A percentile compares a stretch with the other conserved stretches of the same genome.
phyloP scores from a whole-genome alignment of 2,113 vertebrate genomes.

The Mohoua ochrocephala region DNA sequence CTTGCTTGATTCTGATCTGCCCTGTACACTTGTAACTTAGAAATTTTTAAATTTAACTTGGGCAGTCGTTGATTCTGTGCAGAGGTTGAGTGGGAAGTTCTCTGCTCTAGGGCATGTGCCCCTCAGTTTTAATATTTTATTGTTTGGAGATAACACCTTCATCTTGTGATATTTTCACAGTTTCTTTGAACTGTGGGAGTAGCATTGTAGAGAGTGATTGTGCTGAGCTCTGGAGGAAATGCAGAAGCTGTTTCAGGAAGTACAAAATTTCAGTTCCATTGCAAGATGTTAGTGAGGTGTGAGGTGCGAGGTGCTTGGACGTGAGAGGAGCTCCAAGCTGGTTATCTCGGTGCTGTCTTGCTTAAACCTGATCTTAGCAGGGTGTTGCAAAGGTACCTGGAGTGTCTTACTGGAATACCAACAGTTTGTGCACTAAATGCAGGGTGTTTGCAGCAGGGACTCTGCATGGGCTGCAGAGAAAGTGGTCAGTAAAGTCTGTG shows the following conservation, averaged over 20 bases:
- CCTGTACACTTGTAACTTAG: neutral
- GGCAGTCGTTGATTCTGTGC: neutral
- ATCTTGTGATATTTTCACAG: neutral
- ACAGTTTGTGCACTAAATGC: neutral
- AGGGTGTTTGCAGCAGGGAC: neutral
- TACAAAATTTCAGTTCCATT: neutral
- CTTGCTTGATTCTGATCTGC: neutral
- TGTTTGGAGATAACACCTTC: neutral
- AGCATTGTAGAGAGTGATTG: neutral
- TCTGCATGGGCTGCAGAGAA: neutral
- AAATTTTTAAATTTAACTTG: neutral
- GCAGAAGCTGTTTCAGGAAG: neutral
- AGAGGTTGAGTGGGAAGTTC: neutral
- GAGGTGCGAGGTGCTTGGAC: neutral
- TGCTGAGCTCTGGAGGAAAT: neutral
- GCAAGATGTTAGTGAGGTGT: neutral
- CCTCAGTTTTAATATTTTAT: neutral
- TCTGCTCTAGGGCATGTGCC: neutral
- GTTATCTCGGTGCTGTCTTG: neutral
- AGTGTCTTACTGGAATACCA: neutral
- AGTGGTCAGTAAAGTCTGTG: rapidly evolving
- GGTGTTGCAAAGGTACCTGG: neutral
- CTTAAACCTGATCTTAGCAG: neutral
- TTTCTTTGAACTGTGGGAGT: neutral
- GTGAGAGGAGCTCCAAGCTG: neutral